These are phyloP conservation scores for Sesia bembeciformis DNA, from an alignment of 2,888 invertebrate species.

Conservation along the genomic window DNA sequence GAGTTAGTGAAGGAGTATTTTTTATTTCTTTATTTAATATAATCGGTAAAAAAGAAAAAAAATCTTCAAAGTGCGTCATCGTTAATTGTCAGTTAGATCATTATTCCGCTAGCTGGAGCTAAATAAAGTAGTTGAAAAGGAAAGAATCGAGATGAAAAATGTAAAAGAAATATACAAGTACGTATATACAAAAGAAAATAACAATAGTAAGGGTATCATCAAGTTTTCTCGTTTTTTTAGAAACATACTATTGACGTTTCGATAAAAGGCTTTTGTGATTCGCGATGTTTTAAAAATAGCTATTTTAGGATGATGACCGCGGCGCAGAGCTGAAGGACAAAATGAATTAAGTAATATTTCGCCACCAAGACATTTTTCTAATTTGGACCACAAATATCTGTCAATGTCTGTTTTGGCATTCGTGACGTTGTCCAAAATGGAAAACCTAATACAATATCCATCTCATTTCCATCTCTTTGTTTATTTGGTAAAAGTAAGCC, in stretches of 20 bases:
- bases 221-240: not conserved
- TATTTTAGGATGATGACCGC: not conserved
- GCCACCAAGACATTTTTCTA: slow-evolving; percentile 16
- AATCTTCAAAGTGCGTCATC: no score
- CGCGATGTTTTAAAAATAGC: not conserved
- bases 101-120: no score
- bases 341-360: slow-evolving; percentile 10
- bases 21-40: no score
- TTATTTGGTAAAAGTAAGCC: slow-evolving; percentile 5
- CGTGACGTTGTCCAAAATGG: slow-evolving; percentile 6
- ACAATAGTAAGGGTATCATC: not conserved
- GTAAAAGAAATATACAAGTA: not conserved
- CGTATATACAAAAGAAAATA: not conserved
- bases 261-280: not conserved
- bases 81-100: no score
- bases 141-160: no score
- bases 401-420: slow-evolving; percentile 23
- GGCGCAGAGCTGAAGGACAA: not conserved
- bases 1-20: no score
- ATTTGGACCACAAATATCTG: slow-evolving; percentile 16
- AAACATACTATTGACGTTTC: not conserved
- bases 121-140: no score
- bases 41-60: no score
- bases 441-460: slow-evolving; percentile 8
- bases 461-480: slow-evolving; percentile 10